Evolutionary conservation across 2,888 invertebrate species (phyloP), one percentile per base, ranked within the genome.

Genomic region (Candidula unifasciata): DNA sequence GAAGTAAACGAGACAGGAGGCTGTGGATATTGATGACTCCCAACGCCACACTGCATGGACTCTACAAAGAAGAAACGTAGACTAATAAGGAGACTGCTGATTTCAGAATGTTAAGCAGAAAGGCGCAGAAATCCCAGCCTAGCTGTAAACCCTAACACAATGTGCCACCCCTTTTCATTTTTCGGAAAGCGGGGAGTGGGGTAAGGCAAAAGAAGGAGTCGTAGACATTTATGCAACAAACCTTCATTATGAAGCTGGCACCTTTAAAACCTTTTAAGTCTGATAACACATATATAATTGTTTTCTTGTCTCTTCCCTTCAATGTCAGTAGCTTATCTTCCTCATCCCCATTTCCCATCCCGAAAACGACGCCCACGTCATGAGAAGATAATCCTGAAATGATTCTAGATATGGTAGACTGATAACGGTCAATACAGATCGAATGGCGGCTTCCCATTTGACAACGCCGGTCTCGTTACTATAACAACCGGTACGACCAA

Each of bases 401-500:
- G 71, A 44, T 57, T 57, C 33, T 24, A 68, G 71, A 81, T 81
- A 71, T 35, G 73, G 52, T n/a, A 37, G 2, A 21, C 3, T 44
- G 80, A 81, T 81, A 81, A 71, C 27, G 57, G 71, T 18, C 33
- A 71, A 27, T 24, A n/a, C 10, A 3, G 71, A 73, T 71, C 57
- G 27, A 44, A 57, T 27, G 60, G 71, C 57, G 71, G n/a, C 24
- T 35, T 57, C 35, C 80, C 71, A 54, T 35, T 71, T 71, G 71
- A 71, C 57, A 71, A 71, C 54, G 24, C 21, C 57, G 57, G 80
- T 81, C 80, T 81, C 80, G 80, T 81, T 71, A 71, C 80, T 71
- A 81, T 81, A 81, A 71, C 80, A 81, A 81, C 82, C 30, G 16
- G 37, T 64, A 54, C 76, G 54, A 76, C 82, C 82, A 82, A 82